phyloP scores from a whole-genome alignment of 1,140 invertebrate genomes.

The Papilio glaucus region DNA sequence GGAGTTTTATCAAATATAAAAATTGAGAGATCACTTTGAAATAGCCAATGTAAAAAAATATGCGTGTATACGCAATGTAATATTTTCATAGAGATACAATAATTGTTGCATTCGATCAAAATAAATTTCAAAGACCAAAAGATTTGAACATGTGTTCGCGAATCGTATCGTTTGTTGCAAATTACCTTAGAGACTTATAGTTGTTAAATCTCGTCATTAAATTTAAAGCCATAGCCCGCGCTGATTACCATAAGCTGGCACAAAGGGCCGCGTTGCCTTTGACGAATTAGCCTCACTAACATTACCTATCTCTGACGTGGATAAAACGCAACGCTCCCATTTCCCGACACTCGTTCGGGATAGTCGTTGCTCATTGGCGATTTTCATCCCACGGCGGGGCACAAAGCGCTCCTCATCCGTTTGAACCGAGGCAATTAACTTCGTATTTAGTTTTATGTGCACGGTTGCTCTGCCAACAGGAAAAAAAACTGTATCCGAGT shows the following conservation, averaged over 20 bases:
- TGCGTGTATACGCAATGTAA: too few relatives aligned
- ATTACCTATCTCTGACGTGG: slow-evolving; percentile 55
- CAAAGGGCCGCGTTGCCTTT: slow-evolving; percentile 75
- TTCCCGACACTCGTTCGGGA: slow-evolving; percentile 40
- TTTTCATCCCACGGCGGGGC: slow-evolving; percentile 42
- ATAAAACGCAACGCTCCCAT: slow-evolving; percentile 35
- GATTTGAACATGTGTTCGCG: neutral
- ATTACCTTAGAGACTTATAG: slow-evolving; percentile 42
- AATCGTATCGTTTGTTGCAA: slow-evolving; percentile 9
- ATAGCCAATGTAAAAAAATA: too few relatives aligned
- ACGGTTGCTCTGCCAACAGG: neutral
- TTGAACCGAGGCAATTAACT: slow-evolving; percentile 32
- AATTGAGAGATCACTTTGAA: neutral
- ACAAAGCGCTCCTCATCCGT: slow-evolving; percentile 31
- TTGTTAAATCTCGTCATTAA: slow-evolving; percentile 68
- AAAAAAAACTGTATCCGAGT: neutral
- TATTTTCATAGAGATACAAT: neutral
- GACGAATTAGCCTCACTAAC: slow-evolving; percentile 78
- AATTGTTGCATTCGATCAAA: neutral
- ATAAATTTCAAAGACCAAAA: neutral
- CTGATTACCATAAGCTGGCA: slow-evolving; percentile 78
- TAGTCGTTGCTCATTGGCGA: slow-evolving; percentile 42
- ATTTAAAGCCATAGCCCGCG: slow-evolving; percentile 48
- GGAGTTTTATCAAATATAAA: neutral
- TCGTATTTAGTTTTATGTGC: slow-evolving; percentile 34